Conservation (phyloP, 2,113 vertebrate genomes). For the Sciurus niger region DNA sequence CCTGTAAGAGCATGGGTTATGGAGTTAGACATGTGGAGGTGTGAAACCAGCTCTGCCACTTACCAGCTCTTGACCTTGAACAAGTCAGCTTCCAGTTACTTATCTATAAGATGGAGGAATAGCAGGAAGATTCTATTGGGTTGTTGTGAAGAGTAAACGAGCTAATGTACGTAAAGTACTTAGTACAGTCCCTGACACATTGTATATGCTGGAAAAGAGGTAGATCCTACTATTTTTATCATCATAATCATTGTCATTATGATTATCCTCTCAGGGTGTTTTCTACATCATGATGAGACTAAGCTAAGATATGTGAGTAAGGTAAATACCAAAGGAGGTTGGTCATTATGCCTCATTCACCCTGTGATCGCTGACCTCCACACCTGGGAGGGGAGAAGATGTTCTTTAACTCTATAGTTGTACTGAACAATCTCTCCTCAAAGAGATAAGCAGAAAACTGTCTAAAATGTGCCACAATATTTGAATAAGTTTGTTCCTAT, state of each 20-base stretch:
- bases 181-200: background rate
- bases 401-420: background rate
- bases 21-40: background rate
- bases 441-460: background rate
- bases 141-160: background rate
- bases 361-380: background rate
- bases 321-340: background rate
- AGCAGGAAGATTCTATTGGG: background rate
- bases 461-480: background rate
- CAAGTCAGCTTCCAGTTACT: background rate
- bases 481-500: background rate
- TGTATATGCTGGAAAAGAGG: background rate
- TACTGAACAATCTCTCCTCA: slow-evolving; percentile 38
- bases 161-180: background rate
- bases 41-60: background rate
- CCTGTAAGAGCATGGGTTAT: background rate
- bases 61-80: background rate
- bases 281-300: background rate
- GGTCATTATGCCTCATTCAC: background rate
- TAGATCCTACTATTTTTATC: background rate
- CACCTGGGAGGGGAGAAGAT: background rate
- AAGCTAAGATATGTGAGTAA: background rate
- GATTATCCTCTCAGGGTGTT: background rate
- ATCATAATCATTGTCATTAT: background rate
- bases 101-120: background rate